Percentiles rank a stretch among this genome's conserved stretches.
phyloP scores from a whole-genome alignment of 64 coral and sea anemone species.

The Dendrophyllia cribrosa region DNA sequence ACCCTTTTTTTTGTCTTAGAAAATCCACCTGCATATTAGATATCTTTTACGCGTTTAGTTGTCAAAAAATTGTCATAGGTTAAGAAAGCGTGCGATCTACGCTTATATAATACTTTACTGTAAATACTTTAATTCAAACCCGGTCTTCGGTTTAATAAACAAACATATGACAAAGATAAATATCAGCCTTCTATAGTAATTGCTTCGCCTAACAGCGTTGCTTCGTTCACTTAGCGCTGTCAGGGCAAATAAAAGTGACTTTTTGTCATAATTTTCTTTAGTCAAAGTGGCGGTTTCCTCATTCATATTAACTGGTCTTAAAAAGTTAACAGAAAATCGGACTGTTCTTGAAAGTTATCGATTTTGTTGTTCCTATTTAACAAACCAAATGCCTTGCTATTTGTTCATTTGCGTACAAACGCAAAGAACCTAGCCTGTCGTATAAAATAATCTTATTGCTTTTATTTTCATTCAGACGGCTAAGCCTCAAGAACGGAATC shows the following conservation, averaged over 20 bases:
- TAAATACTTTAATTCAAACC: neutral
- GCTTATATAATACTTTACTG: neutral
- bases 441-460: neutral
- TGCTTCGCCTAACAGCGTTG: neutral
- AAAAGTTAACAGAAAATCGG: neutral
- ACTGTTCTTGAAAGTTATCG: too few relatives aligned
- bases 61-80: neutral
- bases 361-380: too few relatives aligned
- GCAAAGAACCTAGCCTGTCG: neutral
- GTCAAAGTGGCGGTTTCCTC: too few relatives aligned
- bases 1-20: too few relatives aligned
- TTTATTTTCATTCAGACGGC: slow-evolving; percentile 4
- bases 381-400: neutral
- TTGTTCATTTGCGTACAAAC: neutral
- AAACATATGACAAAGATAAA: neutral
- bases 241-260: neutral
- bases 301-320: neutral
- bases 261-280: too few relatives aligned
- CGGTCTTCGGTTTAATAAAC: neutral
- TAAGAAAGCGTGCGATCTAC: neutral
- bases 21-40: too few relatives aligned
- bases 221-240: neutral
- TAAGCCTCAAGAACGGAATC: slow-evolving; percentile 37
- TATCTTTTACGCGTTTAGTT: neutral
- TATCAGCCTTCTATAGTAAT: neutral